These are phyloP conservation scores for Diachasmimorpha longicaudata DNA, from an alignment of 1,140 invertebrate species.

Conservation along the genomic window DNA sequence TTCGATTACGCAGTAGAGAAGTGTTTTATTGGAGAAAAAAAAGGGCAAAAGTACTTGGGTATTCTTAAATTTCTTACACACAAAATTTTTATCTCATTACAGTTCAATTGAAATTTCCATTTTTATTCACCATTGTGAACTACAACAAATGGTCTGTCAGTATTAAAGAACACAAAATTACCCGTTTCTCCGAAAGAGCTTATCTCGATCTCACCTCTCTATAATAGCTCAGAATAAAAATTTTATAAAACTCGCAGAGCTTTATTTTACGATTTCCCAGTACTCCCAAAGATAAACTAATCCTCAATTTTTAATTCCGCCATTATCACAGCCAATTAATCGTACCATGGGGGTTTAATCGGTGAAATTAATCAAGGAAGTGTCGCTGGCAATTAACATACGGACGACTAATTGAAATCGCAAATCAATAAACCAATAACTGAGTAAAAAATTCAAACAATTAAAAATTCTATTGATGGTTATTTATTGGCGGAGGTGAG, in stretches of 20 bases:
- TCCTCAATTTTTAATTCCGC: background rate
- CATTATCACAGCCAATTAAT: background rate
- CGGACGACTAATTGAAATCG: conserved; percentile 1
- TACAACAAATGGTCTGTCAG: no score
- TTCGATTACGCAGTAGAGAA: no score
- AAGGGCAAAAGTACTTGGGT: no score
- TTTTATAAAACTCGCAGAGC: background rate
- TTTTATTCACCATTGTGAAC: no score
- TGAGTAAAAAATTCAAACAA: background rate
- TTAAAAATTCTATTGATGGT: background rate
- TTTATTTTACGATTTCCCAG: background rate
- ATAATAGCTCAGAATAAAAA: background rate
- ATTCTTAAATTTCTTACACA: no score
- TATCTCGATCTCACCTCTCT: no score
- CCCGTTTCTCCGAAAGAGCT: no score
- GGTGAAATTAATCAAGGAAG: conserved; percentile 8
- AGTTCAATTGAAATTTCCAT: no score
- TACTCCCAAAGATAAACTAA: background rate
- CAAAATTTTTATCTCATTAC: no score
- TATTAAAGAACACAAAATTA: no score
- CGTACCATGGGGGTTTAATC: background rate
- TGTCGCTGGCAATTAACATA: conserved; percentile 5
- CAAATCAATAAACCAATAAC: background rate
- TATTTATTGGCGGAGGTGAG: background rate
- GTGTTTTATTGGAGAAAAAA: no score